Percentiles rank a stretch among this genome's conserved stretches.
Conservation (phyloP, 2,113 vertebrate genomes). For the Campylomormyrus numenius region DNA sequence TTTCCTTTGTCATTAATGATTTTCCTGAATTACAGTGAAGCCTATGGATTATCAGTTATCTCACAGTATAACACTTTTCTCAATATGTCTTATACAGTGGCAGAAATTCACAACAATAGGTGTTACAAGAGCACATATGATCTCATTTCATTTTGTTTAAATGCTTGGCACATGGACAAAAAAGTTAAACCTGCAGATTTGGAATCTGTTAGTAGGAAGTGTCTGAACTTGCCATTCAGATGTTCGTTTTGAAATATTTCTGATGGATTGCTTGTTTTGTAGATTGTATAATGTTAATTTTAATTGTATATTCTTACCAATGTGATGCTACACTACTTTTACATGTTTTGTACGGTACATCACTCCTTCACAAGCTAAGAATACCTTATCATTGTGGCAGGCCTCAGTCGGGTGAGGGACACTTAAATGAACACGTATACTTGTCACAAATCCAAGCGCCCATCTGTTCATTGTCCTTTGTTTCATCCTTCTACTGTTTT, state of each 20-base stretch:
- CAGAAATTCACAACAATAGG: background rate
- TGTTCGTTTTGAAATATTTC: background rate
- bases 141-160: background rate
- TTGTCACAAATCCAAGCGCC: background rate
- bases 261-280: background rate
- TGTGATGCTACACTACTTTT: background rate
- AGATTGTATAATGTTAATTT: background rate
- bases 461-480: background rate
- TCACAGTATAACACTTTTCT: background rate
- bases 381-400: background rate
- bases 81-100: background rate
- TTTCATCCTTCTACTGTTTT: background rate
- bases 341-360: background rate
- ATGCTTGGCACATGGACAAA: background rate
- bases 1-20: background rate
- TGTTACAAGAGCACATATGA: background rate
- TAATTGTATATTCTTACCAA: background rate
- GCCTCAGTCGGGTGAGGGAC: background rate
- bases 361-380: background rate
- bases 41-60: background rate
- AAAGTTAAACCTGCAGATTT: background rate
- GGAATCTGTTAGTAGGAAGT: background rate
- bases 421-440: background rate
- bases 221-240: background rate
- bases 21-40: background rate